Evolutionary conservation across 2,797 vertebrate genomes (phyloP), one percentile per base, ranked within the genome.

Genomic region (Champsocephalus esox): DNA sequence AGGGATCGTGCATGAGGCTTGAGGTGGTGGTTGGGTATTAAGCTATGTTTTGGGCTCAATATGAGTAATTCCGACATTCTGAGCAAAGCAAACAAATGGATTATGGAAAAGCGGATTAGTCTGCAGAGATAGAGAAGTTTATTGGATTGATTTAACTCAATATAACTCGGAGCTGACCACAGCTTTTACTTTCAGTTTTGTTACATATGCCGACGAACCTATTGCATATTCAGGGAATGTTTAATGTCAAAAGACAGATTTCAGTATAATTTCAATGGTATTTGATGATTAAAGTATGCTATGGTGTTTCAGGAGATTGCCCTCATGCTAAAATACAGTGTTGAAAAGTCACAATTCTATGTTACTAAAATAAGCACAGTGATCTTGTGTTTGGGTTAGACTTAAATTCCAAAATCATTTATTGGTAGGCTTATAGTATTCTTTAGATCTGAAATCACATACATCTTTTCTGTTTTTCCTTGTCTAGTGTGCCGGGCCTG

Each of bases 401-500:
- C 55, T 54, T 3, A 2, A 16, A 10, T n/a, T 38, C 24, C 14
- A 46, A 56, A 45, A 2, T 11, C 32, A 34, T 61, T 60, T 24
- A 19, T 32, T 43, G 32, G 12, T 43, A 76, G 12, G 3, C 4
- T 43, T 28, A 2, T 34, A 13, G 45, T 34, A 13, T 44, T 19
- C 13, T 16, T 19, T 0, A 13, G 1, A 9, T 63, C 9, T 69
- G n/a, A 73, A 63, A 21, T 50, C 3, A 64, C 44, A 50, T 5
- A 4, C 34, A 41, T 64, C 0, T 2, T 71, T 77, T 79, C 57
- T 82, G 16, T 87, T 50, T 61, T 28, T 55, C 87, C 85, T 67
- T 83, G 60, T 92, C 60, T 92, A 99, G 98, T 95, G 95, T 99
- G 90, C 98, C 98, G 3, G 97, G 97, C 71, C 94, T 99, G 92